Percentiles rank a stretch among this genome's conserved stretches.
These are phyloP conservation scores for Cryptotermes secundus DNA, from an alignment of 1,140 invertebrate species.

Conservation along the genomic window DNA sequence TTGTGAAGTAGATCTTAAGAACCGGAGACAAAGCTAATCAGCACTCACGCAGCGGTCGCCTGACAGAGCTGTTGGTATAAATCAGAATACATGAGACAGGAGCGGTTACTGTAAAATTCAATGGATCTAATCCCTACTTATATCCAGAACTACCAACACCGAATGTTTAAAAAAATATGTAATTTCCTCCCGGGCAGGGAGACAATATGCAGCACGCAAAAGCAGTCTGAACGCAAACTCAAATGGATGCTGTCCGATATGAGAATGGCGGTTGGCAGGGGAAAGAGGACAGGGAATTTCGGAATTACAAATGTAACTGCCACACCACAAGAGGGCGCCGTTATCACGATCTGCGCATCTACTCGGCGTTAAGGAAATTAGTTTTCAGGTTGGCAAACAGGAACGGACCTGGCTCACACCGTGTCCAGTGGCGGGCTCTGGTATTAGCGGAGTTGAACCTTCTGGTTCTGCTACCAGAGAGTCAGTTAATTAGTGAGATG, in stretches of 20 bases:
- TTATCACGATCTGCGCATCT: background rate
- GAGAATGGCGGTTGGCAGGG: background rate
- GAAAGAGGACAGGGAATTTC: background rate
- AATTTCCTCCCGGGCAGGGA: background rate
- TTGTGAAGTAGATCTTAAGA: background rate
- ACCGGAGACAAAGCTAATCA: background rate
- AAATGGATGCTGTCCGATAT: background rate
- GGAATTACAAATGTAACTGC: constrained; percentile 6
- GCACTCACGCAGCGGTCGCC: background rate
- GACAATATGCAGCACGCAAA: background rate
- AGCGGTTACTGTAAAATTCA: background rate
- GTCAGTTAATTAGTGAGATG: no score
- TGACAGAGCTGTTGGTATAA: background rate
- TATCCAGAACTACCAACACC: background rate
- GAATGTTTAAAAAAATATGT: background rate
- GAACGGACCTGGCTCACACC: no score
- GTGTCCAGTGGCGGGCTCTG: no score
- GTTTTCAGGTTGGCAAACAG: no score
- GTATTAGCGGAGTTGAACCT: no score
- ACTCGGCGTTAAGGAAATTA: background rate
- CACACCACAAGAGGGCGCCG: background rate
- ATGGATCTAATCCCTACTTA: background rate
- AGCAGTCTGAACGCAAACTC: background rate
- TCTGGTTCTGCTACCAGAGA: no score
- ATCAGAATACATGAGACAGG: background rate